A percentile compares a stretch with the other conserved stretches of the same genome.
Conservation (phyloP, 1,140 invertebrate species). For the Drosophila auraria region DNA sequence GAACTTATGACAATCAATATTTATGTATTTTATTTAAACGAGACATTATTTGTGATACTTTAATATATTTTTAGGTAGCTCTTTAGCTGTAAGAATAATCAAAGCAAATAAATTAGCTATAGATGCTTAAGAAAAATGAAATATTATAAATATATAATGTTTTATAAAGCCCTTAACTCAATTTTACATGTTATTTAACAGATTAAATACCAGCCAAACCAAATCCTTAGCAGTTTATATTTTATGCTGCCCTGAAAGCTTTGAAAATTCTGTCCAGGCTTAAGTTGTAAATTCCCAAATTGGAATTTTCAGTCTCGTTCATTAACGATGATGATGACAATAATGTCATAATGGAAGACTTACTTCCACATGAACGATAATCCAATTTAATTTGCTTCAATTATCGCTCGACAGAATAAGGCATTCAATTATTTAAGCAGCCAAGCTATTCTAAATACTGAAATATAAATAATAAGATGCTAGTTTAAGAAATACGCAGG, state of each 20-base stretch:
- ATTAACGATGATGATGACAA: slow-evolving; percentile 10
- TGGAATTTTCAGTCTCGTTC: neutral
- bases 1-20: neutral
- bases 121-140: neutral
- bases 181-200: too few species aligned
- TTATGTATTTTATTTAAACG: neutral
- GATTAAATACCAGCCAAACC: neutral
- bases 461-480: slow-evolving; percentile 18
- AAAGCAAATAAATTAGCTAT: neutral
- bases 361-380: slow-evolving; percentile 33
- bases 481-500: neutral
- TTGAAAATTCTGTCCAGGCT: neutral
- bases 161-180: too few species aligned
- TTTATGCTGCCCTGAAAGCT: neutral
- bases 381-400: slow-evolving; percentile 12
- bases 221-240: slow-evolving; percentile 9
- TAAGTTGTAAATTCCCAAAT: slow-evolving; percentile 15
- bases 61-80: neutral
- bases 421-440: slow-evolving; percentile 3
- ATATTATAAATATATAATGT: neutral
- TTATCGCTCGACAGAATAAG: neutral
- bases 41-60: neutral
- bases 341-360: slow-evolving; percentile 16
- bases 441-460: neutral
- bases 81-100: neutral